phyloP scores from a whole-genome alignment of 2,888 invertebrate genomes.

The Torymus auratus region DNA sequence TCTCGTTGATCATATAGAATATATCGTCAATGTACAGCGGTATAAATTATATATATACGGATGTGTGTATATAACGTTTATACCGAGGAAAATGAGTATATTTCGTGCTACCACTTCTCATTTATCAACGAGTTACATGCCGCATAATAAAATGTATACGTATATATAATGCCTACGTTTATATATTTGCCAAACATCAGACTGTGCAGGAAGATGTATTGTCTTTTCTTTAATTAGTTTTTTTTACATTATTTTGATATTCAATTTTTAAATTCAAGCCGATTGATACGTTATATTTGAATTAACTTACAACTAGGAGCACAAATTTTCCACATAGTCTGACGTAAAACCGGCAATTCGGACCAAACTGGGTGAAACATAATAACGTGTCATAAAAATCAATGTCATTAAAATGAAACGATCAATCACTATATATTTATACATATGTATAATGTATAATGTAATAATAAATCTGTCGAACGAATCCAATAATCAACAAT shows the following conservation, averaged over 20 bases:
- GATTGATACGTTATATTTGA: background rate
- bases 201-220: conserved; percentile 26
- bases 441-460: conserved; percentile 51
- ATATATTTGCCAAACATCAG: conserved; percentile 22
- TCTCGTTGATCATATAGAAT: conserved; percentile 27
- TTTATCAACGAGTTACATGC: conserved; percentile 67
- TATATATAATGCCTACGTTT: conserved; percentile 54
- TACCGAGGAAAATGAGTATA: conserved; percentile 52
- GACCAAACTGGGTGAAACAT: conserved; percentile 39
- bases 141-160: conserved; percentile 58
- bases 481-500: conserved; percentile 46
- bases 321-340: conserved; percentile 29
- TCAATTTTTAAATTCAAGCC: background rate
- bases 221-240: background rate
- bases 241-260: background rate
- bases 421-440: conserved; percentile 51
- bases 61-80: background rate
- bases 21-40: conserved; percentile 40
- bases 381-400: conserved; percentile 29
- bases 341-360: conserved; percentile 24
- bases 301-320: background rate
- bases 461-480: conserved; percentile 38
- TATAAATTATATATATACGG: background rate
- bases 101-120: conserved; percentile 66
- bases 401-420: conserved; percentile 37